Evolutionary conservation across 2,888 invertebrate species (phyloP), one percentile per base, ranked within the genome.

Genomic region (Trichopria drosophilae): DNA sequence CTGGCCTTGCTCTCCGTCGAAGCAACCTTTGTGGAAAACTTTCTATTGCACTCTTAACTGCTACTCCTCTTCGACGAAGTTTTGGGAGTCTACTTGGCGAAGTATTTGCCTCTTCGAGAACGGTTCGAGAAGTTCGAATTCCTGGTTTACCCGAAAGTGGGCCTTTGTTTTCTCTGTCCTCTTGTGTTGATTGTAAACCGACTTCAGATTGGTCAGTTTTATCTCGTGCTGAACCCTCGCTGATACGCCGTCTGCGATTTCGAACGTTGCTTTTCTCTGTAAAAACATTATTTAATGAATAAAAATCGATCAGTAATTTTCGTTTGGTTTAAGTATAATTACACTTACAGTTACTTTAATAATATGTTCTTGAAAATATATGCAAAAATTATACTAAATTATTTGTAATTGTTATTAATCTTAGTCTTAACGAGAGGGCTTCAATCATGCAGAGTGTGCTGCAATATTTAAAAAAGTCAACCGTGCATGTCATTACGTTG

Each of bases 101-200:
- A 41, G 63, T 66, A 51, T 70, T 73, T 6, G 73, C 66, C 43
- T 74, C 73, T 24, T 72, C 75, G 26, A 73, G 59, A 13, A 74
- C 70, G 9, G 72, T 67, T 13, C 72, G 62, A 3, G 66, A 58
- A 9, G 68, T 65, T n/a, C 71, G 65, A 0, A 47, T 35, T 22
- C 65, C 61, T 4, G 67, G 66, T 48, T 69, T 66, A 12, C 72
- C 70, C 1, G 64, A 50, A 1, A 40, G n/a, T 13, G 73, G 74
- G 3, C 74, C 72, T 52, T 74, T 75, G 63, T 75, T 75, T 51
- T 75, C 75, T 0, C 75, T 66, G 32, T 75, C 75, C 45, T 75
- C 75, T 22, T 69, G 72, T 3, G 67, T 64, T 24, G 67, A 65
- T 13, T 55, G 48, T 7, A 26, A n/a, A n/a, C 26, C n/a, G 9